phyloP scores from a whole-genome alignment of 2,797 vertebrate species.

The Pempheris klunzingeri region DNA sequence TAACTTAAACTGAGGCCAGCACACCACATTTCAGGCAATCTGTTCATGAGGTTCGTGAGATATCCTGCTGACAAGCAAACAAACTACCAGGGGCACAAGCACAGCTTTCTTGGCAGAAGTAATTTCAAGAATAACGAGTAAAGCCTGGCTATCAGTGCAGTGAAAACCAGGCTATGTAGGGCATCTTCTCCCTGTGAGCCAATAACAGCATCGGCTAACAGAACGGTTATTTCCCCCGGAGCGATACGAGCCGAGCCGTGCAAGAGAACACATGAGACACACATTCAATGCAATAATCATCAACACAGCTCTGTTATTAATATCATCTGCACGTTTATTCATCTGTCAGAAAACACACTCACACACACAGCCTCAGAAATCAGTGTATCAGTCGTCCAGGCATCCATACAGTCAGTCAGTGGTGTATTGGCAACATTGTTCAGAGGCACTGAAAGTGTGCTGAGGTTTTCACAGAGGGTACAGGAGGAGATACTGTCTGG shows the following conservation, averaged over 20 bases:
- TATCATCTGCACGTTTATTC: constrained; percentile 75
- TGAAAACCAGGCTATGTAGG: constrained; percentile 51
- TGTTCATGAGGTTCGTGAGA: constrained; percentile 35
- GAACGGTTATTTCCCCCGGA: constrained; percentile 55
- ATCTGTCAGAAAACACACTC: constrained; percentile 67
- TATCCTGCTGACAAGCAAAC: constrained; percentile 49
- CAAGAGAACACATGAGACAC: constrained; percentile 44
- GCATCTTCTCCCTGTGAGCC: constrained; percentile 42
- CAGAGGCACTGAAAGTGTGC: constrained; percentile 76
- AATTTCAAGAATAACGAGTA: constrained; percentile 52
- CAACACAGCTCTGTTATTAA: constrained; percentile 41
- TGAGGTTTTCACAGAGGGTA: constrained; percentile 65
- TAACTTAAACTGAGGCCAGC: constrained; percentile 18
- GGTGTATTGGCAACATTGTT: constrained; percentile 71
- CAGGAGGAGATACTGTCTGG: constrained; percentile 32
- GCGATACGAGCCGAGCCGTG: constrained; percentile 16
- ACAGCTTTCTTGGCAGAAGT: constrained; percentile 49
- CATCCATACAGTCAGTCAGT: constrained; percentile 61
- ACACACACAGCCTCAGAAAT: constrained; percentile 49
- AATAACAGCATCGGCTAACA: constrained; percentile 55
- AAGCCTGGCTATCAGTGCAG: constrained; percentile 37
- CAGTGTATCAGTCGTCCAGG: constrained; percentile 27
- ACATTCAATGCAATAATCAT: constrained; percentile 52
- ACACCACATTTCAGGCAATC: constrained; percentile 44
- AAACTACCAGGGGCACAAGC: constrained; percentile 33